Evolutionary conservation across 2,113 vertebrate genomes (phyloP).

Genomic region (Amazona guildingii): DNA sequence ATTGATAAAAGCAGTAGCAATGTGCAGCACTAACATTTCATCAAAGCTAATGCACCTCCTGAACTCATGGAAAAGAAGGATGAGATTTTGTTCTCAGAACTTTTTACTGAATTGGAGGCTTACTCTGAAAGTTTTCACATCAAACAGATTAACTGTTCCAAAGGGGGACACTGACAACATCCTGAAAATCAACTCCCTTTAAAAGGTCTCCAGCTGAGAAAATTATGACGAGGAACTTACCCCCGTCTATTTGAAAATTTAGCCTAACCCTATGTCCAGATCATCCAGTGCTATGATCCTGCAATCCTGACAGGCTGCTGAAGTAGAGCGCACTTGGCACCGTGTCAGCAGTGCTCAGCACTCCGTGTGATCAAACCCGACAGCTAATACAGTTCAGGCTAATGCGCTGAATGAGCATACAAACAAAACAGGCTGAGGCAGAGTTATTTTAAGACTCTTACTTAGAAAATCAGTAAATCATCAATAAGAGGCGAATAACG

Average conservation of each 20-base stretch:
- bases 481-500: not conserved
- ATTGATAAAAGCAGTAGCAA: not conserved
- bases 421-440: constrained; percentile 32
- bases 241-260: not conserved
- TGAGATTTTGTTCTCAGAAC: not conserved
- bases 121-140: not conserved
- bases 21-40: not conserved
- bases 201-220: not conserved
- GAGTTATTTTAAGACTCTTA: constrained; percentile 28
- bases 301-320: not conserved
- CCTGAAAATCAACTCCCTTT: not conserved
- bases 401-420: not conserved
- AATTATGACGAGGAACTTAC: not conserved
- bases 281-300: not conserved
- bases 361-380: not conserved
- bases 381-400: not conserved
- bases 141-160: not conserved
- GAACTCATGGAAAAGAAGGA: not conserved
- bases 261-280: not conserved
- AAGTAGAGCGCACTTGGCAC: not conserved
- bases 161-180: not conserved
- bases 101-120: not conserved
- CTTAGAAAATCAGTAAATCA: constrained; percentile 6
- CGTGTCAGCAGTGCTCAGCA: not conserved
- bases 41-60: not conserved